These are phyloP conservation scores for Drosophila paulistorum DNA, from an alignment of 1,140 invertebrate genomes.

Conservation along the genomic window DNA sequence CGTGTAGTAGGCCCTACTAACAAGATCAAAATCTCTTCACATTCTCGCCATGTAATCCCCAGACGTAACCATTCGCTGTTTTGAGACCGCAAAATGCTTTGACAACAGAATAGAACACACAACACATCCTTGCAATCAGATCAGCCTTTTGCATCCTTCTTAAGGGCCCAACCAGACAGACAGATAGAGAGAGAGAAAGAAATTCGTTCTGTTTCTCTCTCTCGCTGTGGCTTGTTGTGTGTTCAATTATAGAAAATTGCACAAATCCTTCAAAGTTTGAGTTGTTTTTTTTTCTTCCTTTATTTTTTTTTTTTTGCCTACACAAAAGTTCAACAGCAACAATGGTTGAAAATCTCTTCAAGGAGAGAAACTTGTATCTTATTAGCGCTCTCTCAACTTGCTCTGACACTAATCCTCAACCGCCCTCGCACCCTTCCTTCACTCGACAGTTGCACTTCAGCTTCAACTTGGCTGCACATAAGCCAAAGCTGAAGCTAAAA, in stretches of 20 bases:
- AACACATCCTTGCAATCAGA: slow-evolving; percentile 3
- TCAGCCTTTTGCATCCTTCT: slow-evolving; percentile 13
- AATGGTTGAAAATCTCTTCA: slow-evolving; percentile 21
- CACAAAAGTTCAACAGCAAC: slow-evolving; percentile 38
- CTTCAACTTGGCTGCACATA: slow-evolving; percentile 74
- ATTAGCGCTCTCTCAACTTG: slow-evolving; percentile 67
- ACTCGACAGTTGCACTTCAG: slow-evolving; percentile 48
- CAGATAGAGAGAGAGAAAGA: too few relatives aligned
- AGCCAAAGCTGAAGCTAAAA: slow-evolving; percentile 40
- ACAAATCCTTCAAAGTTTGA: slow-evolving; percentile 64
- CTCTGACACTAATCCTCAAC: slow-evolving; percentile 64
- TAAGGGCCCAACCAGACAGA: slow-evolving; percentile 14
- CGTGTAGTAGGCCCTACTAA: slow-evolving; percentile 1
- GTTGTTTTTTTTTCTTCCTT: too few relatives aligned
- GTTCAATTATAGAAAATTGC: slow-evolving; percentile 75
- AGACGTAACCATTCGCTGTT: slow-evolving; percentile 1
- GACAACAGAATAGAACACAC: slow-evolving; percentile 27
- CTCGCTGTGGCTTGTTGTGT: background rate
- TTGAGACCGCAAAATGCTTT: slow-evolving; percentile 50
- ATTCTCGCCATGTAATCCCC: slow-evolving; percentile 17
- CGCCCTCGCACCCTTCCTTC: slow-evolving; percentile 15
- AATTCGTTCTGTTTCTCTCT: too few relatives aligned
- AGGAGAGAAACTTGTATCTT: slow-evolving; percentile 55
- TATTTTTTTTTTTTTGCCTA: slow-evolving; percentile 43
- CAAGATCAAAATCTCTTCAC: slow-evolving; percentile 16